A percentile compares a stretch with the other conserved stretches of the same genome.
These are phyloP conservation scores for Brachyhypopomus gauderio DNA, from an alignment of 2,113 vertebrate genomes.

Conservation along the genomic window DNA sequence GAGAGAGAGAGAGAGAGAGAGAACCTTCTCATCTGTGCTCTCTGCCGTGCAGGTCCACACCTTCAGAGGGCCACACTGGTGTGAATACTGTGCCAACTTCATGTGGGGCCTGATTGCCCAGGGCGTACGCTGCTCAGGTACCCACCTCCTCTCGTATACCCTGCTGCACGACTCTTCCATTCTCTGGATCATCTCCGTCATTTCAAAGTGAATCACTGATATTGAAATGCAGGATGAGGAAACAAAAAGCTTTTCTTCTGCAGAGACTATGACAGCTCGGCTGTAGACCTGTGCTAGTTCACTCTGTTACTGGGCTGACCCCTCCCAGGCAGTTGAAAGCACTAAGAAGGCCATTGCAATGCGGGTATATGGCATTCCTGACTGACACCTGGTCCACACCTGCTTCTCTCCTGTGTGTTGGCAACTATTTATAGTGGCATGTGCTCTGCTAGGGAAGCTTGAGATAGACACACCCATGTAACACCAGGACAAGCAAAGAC, in stretches of 20 bases:
- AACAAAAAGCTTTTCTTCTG: background rate
- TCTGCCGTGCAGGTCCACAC: conserved; percentile 85
- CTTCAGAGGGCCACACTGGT: conserved; percentile 96
- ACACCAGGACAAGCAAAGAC: conserved; percentile 4
- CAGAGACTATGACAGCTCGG: conserved; percentile 1
- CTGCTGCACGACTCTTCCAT: too few species aligned
- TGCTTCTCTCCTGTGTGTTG: conserved; percentile 39
- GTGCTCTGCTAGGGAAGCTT: conserved; percentile 20
- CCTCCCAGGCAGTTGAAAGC: conserved; percentile 2
- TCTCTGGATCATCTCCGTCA: background rate
- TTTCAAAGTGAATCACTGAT: conserved; percentile 11
- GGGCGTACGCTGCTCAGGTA: conserved; percentile 97
- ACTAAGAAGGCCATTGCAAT: conserved; percentile 20
- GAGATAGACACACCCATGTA: conserved; percentile 43
- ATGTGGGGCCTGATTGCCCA: conserved; percentile 99
- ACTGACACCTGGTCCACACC: conserved; percentile 55
- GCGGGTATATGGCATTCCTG: conserved; percentile 49
- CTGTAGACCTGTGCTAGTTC: background rate
- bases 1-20: too few species aligned
- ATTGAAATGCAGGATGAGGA: background rate
- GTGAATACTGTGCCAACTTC: conserved; percentile 98
- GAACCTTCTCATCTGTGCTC: conserved; percentile 51
- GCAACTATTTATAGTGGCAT: conserved; percentile 51
- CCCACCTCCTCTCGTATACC: background rate
- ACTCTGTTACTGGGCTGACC: background rate